Conservation (phyloP, 2,888 invertebrate genomes). For the Acanthopleura granulata region DNA sequence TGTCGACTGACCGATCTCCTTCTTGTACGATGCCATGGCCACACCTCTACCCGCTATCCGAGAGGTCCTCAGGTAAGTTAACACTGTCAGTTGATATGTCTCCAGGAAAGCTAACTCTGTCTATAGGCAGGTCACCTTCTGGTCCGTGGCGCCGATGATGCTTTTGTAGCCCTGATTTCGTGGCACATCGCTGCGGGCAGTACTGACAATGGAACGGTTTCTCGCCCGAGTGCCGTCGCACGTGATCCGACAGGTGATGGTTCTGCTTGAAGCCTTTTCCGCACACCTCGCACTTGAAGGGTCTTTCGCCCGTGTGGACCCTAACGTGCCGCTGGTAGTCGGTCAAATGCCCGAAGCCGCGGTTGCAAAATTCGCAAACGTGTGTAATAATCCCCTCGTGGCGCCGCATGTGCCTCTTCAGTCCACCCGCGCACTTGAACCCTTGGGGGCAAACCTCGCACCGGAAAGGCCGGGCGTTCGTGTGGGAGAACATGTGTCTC, state of each 20-base stretch:
- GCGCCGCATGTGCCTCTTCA: neutral
- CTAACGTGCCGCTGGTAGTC: neutral
- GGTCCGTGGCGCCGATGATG: neutral
- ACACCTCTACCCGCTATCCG: no score
- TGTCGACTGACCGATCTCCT: no score
- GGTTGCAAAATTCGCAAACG: neutral
- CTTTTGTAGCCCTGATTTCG: neutral
- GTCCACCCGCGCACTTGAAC: neutral
- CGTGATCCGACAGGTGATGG: conserved; percentile 7
- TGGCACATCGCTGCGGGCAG: neutral
- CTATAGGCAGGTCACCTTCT: neutral
- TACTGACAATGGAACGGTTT: neutral
- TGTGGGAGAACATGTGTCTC: neutral
- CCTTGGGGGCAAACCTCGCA: neutral
- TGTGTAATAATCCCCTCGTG: neutral
- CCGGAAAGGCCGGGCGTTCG: neutral
- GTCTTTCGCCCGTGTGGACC: neutral
- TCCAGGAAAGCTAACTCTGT: no score
- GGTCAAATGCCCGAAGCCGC: neutral
- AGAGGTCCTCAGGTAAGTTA: no score
- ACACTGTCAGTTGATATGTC: no score
- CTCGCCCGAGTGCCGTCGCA: neutral
- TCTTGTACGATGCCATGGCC: no score
- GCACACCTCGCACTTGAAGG: conserved; percentile 2
- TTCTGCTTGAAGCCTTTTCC: conserved; percentile 15